Conservation (phyloP, 92 coral and sea anemone genomes). For the Umimayanthus kanabou region DNA sequence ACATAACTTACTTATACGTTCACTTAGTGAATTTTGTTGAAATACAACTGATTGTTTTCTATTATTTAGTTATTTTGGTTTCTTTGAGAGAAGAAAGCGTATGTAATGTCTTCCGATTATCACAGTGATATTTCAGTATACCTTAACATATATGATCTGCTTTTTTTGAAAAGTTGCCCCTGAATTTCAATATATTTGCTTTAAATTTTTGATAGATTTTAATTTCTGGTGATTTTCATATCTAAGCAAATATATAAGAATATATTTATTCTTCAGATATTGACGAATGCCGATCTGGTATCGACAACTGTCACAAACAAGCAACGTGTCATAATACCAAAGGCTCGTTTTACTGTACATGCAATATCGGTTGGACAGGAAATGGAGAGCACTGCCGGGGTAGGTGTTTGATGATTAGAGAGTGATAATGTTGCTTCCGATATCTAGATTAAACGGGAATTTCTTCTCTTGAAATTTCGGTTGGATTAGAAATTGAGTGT, state of each 20-base stretch:
- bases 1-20: neutral
- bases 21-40: no score
- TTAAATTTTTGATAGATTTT: neutral
- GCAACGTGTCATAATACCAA: conserved; percentile 49
- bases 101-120: neutral
- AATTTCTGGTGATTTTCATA: neutral
- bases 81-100: neutral
- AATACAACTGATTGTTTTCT: neutral
- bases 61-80: neutral
- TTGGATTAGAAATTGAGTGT: no score
- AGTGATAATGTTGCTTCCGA: neutral
- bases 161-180: no score
- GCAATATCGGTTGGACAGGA: conserved; percentile 34
- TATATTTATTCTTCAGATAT: conserved; percentile 45
- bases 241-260: neutral
- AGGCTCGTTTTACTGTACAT: conserved; percentile 37
- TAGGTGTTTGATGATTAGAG: neutral
- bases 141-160: neutral
- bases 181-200: no score
- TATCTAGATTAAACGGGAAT: no score
- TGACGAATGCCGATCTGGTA: conserved; percentile 66
- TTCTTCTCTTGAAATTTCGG: no score
- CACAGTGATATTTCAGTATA: neutral
- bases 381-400: conserved; percentile 26
- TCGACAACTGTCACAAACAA: conserved; percentile 68